phyloP scores from a whole-genome alignment of 2,113 vertebrate species.

The Trachemys scripta region DNA sequence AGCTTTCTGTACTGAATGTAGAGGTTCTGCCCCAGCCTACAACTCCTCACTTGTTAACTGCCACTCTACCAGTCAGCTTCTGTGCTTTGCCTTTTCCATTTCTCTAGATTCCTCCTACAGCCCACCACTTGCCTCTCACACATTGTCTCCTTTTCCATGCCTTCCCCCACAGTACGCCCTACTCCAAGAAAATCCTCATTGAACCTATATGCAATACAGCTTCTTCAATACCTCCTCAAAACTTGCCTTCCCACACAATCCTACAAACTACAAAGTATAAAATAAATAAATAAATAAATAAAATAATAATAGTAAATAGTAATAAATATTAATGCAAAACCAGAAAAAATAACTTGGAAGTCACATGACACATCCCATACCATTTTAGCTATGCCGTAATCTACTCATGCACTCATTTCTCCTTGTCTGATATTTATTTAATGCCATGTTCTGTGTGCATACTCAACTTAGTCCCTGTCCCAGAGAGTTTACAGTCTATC shows the following conservation, averaged over 20 bases:
- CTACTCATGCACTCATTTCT: neutral
- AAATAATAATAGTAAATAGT: neutral
- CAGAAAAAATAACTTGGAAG: neutral
- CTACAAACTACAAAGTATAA: neutral
- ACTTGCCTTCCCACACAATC: neutral
- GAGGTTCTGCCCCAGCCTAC: neutral
- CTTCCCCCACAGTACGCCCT: neutral
- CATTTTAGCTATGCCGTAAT: neutral
- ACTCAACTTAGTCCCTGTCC: neutral
- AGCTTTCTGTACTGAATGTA: neutral
- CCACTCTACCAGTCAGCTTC: neutral
- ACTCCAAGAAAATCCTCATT: neutral
- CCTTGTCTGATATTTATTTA: neutral
- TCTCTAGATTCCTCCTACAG: neutral
- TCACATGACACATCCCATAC: neutral
- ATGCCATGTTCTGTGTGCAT: neutral
- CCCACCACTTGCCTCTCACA: neutral
- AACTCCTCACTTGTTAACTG: neutral
- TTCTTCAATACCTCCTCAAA: neutral
- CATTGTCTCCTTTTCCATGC: neutral
- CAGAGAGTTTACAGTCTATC: neutral
- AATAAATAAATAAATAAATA: neutral
- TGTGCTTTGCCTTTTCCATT: neutral
- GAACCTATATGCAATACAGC: neutral
- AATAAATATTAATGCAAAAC: neutral